These are phyloP conservation scores for Tachysurus vachellii DNA, from an alignment of 2,113 vertebrate species.

Conservation along the genomic window DNA sequence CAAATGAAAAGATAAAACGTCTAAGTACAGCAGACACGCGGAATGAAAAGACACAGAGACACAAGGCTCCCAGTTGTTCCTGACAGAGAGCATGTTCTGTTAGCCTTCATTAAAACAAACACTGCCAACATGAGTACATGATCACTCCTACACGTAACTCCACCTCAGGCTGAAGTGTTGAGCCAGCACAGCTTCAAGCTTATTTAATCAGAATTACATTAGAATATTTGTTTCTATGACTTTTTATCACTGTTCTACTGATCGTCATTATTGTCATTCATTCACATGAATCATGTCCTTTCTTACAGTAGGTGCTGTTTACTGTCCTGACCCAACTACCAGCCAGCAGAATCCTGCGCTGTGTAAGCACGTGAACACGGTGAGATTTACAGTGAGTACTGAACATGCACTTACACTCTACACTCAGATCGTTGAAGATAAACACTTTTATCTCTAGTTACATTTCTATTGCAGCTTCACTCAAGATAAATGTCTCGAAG, in stretches of 20 bases:
- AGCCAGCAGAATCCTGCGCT: not conserved
- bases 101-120: conserved; percentile 25
- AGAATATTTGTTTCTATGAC: not conserved
- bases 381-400: not conserved
- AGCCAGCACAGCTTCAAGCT: not conserved
- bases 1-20: not conserved
- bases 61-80: conserved; percentile 16
- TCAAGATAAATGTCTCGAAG: not conserved
- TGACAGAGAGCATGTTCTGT: not conserved
- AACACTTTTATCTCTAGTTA: not conserved
- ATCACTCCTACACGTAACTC: not conserved
- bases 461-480: not conserved
- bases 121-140: not conserved
- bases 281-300: not conserved
- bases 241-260: not conserved
- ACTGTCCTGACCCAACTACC: not conserved
- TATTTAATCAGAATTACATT: not conserved
- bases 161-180: not conserved
- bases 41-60: not conserved
- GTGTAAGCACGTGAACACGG: not conserved
- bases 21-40: not conserved
- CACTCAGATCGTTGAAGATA: not conserved
- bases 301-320: not conserved
- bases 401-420: not conserved
- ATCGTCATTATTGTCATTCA: not conserved